A percentile compares a stretch with the other conserved stretches of the same genome.
Conservation (phyloP, 2,888 invertebrate genomes). For the Drosophila histrio region DNA sequence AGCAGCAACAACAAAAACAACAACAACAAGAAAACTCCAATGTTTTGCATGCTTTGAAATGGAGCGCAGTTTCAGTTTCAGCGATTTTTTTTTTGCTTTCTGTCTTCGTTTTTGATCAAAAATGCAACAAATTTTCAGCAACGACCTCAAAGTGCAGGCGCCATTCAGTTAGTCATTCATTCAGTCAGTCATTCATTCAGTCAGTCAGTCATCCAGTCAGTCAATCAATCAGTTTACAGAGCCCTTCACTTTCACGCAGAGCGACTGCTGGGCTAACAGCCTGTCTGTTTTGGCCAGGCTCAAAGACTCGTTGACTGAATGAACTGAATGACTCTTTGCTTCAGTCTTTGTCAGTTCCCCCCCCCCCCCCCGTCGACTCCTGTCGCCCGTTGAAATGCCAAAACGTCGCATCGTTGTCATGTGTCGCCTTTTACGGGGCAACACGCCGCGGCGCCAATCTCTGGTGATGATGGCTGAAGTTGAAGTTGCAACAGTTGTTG, state of each 20-base stretch:
- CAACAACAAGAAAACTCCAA: conserved; percentile 7
- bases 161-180: conserved; percentile 7
- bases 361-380: background rate
- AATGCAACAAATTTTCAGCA: conserved; percentile 2
- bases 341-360: background rate
- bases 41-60: conserved; percentile 61
- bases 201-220: conserved; percentile 21
- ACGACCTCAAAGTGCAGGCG: conserved; percentile 12
- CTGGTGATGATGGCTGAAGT: conserved; percentile 15
- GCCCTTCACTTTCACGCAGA: conserved; percentile 72
- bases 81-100: conserved; percentile 3
- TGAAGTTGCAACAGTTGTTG: conserved; percentile 31
- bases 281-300: conserved; percentile 43
- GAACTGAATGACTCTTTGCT: conserved; percentile 30
- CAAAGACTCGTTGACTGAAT: conserved; percentile 33
- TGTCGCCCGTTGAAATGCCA: conserved; percentile 45
- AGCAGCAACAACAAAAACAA: conserved; percentile 16
- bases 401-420: conserved; percentile 56
- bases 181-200: conserved; percentile 10
- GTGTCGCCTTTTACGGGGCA: conserved; percentile 61
- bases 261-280: conserved; percentile 11
- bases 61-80: conserved; percentile 20
- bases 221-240: conserved; percentile 21
- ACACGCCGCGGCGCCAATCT: conserved; percentile 49
- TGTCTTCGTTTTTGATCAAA: background rate